Evolutionary conservation across 2,888 invertebrate species (phyloP), one percentile per base, ranked within the genome.

Genomic region (Polydrusus pterygomalis): DNA sequence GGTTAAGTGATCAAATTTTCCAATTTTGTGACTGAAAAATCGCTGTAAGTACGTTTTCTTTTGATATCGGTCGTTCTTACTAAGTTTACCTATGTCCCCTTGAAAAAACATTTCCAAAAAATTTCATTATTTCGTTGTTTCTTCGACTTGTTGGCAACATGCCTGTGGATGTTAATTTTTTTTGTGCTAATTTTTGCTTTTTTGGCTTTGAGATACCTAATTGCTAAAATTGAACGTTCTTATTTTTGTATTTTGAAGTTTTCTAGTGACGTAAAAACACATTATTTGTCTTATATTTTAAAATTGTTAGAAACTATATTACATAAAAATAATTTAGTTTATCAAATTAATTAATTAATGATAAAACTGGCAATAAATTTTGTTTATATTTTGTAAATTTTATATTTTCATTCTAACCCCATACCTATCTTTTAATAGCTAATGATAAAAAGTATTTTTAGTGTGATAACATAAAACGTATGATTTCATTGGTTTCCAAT

Each of bases 11-110:
- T 30, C n/a, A 13, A 45, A 13, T 72, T 75, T 75, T 62, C 7
- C 17, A 75, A 51, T 60, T 68, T 75, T 68, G 47, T 75, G 75
- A 75, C 70, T 75, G 71, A 75, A 75, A 75, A 71, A 49, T 71
- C 17, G 6, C 11, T 47, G 75, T 72, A 68, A 58, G 75, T 75
- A 51, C 43, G 18, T 13, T 15, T 20, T 25, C 67, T 58, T 73
- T 17, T 17, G 3, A n/a, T 43, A 43, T 58, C 11, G 43, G 43
- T 17, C 2, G 25, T 69, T 38, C 54, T 49, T 56, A n/a, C 43
- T 13, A 43, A 11, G 0, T 45, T 51, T 20, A 15, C 25, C 11
- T 15, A 25, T 1, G 17, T 20, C 10, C 40, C 15, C 8, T 11
- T 67, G 17, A 6, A 40, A 67, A 47, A 60, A 47, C 11, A 60